Percentiles rank a stretch among this genome's conserved stretches.
Conservation (phyloP, 2,888 invertebrate genomes). For the Orthosia incerta region DNA sequence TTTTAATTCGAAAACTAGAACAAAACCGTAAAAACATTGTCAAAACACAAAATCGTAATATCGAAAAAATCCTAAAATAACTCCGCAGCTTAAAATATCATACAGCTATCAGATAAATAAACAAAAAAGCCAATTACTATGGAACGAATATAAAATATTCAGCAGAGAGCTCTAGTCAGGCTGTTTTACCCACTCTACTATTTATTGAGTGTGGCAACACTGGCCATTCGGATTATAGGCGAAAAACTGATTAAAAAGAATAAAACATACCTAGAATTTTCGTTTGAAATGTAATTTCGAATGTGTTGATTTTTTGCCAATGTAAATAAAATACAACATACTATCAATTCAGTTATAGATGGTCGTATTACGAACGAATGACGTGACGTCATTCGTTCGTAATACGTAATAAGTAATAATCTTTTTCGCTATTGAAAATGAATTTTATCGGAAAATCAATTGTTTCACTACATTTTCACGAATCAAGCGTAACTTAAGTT, state of each 20-base stretch:
- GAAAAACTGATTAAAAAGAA: slow-evolving; percentile 50
- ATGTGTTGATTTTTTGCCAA: not conserved
- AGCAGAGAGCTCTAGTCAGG: slow-evolving; percentile 46
- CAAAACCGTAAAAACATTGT: slow-evolving; percentile 3
- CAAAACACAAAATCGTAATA: slow-evolving; percentile 12
- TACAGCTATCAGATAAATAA: slow-evolving; percentile 56
- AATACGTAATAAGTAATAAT: no score
- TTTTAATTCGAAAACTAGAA: not conserved
- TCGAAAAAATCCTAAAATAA: slow-evolving; percentile 42
- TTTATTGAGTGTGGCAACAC: slow-evolving; percentile 63
- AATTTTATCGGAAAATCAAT: not conserved
- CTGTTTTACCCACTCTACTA: slow-evolving; percentile 60
- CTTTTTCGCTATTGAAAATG: not conserved
- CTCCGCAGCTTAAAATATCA: slow-evolving; percentile 45
- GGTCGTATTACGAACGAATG: not conserved
- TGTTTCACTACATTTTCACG: not conserved
- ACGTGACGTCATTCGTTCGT: no score
- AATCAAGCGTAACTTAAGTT: slow-evolving; percentile 17
- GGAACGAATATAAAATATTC: slow-evolving; percentile 72
- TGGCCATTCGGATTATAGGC: slow-evolving; percentile 56
- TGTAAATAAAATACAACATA: not conserved
- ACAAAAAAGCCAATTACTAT: slow-evolving; percentile 68
- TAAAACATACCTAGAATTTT: slow-evolving; percentile 23
- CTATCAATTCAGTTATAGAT: not conserved
- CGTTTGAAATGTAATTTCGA: slow-evolving; percentile 27